Evolutionary conservation across 1,140 invertebrate species (phyloP).

Genomic region (Drosophila azteca): DNA sequence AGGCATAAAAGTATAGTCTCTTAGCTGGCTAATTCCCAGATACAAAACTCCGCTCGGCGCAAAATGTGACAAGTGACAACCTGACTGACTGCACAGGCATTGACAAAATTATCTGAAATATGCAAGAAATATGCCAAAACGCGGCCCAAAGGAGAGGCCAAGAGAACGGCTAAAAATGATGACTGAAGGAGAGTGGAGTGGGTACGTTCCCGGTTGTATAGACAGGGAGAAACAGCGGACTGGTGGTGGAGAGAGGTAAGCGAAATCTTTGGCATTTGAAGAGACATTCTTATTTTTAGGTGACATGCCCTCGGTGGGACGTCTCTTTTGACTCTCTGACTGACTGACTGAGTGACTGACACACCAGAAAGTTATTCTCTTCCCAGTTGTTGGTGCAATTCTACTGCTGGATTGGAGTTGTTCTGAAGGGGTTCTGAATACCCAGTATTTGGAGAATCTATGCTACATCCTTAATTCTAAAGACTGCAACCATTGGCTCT

Average conservation of each 20-base stretch:
- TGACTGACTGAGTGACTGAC: conserved; percentile 45
- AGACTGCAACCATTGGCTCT: too few relatives aligned
- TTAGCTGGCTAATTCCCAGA: conserved; percentile 77
- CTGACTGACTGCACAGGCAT: conserved; percentile 83
- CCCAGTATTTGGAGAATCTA: too few relatives aligned
- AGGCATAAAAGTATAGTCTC: conserved; percentile 44
- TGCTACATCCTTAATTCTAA: too few relatives aligned
- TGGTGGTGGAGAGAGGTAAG: conserved; percentile 15
- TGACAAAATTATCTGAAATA: conserved; percentile 84
- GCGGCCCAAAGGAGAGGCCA: conserved; percentile 16
- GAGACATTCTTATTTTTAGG: conserved; percentile 83
- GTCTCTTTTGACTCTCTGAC: conserved; percentile 53
- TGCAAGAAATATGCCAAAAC: conserved; percentile 74
- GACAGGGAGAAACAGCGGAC: neutral
- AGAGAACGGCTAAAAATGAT: conserved; percentile 47
- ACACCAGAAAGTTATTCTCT: conserved; percentile 36
- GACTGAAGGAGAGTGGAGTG: conserved; percentile 19
- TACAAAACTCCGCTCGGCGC: conserved; percentile 61
- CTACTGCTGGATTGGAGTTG: neutral
- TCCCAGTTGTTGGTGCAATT: conserved; percentile 1
- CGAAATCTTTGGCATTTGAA: conserved; percentile 77
- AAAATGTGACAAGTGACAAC: conserved; percentile 81
- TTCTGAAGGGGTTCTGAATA: too few relatives aligned
- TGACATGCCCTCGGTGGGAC: conserved; percentile 82
- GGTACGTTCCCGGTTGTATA: conserved; percentile 2